These are phyloP conservation scores for Holcopasites calliopsidis DNA, from an alignment of 1,140 invertebrate species.

Conservation along the genomic window DNA sequence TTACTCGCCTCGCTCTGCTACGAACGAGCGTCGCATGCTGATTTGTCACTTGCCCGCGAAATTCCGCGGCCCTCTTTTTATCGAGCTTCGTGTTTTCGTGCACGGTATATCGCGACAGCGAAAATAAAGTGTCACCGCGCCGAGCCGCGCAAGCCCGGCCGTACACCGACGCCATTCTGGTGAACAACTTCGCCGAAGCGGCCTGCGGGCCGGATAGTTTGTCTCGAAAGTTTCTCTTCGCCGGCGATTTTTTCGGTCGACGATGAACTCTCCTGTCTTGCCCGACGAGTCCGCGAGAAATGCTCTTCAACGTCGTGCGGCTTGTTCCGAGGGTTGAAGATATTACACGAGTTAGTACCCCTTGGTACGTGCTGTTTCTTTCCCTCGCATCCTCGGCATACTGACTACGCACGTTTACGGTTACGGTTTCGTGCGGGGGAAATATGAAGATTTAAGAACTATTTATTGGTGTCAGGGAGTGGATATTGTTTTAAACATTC, in stretches of 20 bases:
- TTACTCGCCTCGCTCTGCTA: constrained; percentile 7
- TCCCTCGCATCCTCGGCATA: too few species aligned
- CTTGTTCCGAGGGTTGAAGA: neutral
- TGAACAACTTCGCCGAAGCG: constrained; percentile 18
- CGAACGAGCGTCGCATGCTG: constrained; percentile 10
- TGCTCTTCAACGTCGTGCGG: neutral
- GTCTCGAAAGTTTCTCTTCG: neutral
- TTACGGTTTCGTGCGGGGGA: too few species aligned
- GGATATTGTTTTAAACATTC: too few species aligned
- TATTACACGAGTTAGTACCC: neutral
- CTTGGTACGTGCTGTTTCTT: too few species aligned
- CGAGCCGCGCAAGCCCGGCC: neutral
- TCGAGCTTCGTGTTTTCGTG: constrained; percentile 35
- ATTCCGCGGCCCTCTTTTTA: constrained; percentile 35
- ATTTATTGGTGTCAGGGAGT: too few species aligned
- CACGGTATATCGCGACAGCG: constrained; percentile 37
- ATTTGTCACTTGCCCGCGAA: constrained; percentile 45
- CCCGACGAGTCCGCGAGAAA: constrained; percentile 2
- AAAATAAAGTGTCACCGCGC: constrained; percentile 32
- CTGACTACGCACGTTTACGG: too few species aligned
- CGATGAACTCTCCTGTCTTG: neutral
- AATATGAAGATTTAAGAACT: too few species aligned
- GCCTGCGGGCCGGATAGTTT: neutral
- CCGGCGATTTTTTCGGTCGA: constrained; percentile 5
- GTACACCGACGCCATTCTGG: neutral